Evolutionary conservation across 2,113 vertebrate species (phyloP), one percentile per base, ranked within the genome.

Genomic region (Struthidea cinerea): DNA sequence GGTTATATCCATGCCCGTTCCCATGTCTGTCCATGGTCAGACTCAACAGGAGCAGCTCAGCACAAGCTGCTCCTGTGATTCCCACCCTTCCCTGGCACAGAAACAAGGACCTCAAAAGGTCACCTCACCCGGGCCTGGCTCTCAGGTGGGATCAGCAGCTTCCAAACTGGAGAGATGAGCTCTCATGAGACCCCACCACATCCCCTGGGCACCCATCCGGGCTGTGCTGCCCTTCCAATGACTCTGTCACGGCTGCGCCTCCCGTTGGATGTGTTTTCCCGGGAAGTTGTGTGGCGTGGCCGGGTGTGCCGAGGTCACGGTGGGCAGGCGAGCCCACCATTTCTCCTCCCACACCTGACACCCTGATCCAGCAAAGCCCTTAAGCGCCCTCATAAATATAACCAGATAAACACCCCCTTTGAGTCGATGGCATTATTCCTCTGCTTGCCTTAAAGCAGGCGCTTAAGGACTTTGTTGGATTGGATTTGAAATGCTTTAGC

Each of bases 401-500:
- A 89, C 53, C 85, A 85, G 87, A 85, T 85, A 85, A 90, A 85
- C 70, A 89, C 44, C 57, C 63, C 85, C 94, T 57, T 52, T 5
- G 64, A 81, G 78, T 52, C 9, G 10, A 37, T 17, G 61, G 92
- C 68, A 94, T 97, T 91, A 96, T 75, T 92, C 82, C 67, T 89
- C 71, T 70, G 93, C 94, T 89, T 93, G 91, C 84, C 78, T 57
- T 96, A 79, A 95, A 97, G 90, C 59, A 80, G 16, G 74, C 0
- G 19, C 95, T 96, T 93, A 94, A 95, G 57, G 90, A 91, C 93
- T 97, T 96, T 94, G 85, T 60, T 83, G 92, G 89, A 94, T 95
- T 95, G 86, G 94, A 95, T 94, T 89, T 89, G 93, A 90, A 91
- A 96, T 52, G 87, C 87, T 90, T 93, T 92, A 89, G 75, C 86